Base-by-base conservation (phyloP, 1,140 invertebrate genomes). In the Cydia pomonella region DNA sequence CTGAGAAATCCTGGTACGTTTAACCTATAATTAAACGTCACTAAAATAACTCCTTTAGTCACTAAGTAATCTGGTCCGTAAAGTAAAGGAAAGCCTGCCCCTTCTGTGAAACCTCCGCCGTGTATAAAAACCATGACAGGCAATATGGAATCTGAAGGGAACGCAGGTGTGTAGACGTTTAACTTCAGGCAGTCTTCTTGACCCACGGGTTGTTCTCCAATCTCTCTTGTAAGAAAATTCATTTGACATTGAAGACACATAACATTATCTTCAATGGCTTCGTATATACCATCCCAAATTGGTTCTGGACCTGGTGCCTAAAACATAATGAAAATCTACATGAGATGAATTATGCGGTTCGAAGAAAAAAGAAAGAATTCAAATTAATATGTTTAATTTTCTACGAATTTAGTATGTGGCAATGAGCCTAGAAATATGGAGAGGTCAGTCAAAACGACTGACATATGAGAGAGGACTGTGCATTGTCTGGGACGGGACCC, bases 21-120 rank as follows among this genome's bases (percentile, higher is more conserved):
- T 7, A 97, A 89, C 76, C 97, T 94, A 86, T 97, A 97, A 82
- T 97, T 97, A 53, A 97, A 92, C 2, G 96, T 96, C 1, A 97
- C 96, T 1, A 97, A 91, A 21, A 97, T 94, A 9, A 96, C 89
- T 69, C 94, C 94, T 80, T 96, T 94, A 6, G 92, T 85, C 71
- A 95, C 92, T 9, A 96, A 86, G 79, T 94, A 93, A 53, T 93
- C 87, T 0, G 95, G 94, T 13, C 94, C 94, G 72, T 95, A 94
- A 1, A 95, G 84, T 41, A 86, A 73, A 25, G 80, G 77, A 21
- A 78, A 79, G 0, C 87, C 85, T 12, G 86, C 86, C 2, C 94
- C 94, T 18, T 87, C 77, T 50, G 86, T 88, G 74, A 94, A 95
- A 9, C 92, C 94, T 66, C 96, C 96, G 7, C 95, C 95, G 81